phyloP scores from a whole-genome alignment of 2,888 invertebrate species.

The Bruchidius siliquastri region DNA sequence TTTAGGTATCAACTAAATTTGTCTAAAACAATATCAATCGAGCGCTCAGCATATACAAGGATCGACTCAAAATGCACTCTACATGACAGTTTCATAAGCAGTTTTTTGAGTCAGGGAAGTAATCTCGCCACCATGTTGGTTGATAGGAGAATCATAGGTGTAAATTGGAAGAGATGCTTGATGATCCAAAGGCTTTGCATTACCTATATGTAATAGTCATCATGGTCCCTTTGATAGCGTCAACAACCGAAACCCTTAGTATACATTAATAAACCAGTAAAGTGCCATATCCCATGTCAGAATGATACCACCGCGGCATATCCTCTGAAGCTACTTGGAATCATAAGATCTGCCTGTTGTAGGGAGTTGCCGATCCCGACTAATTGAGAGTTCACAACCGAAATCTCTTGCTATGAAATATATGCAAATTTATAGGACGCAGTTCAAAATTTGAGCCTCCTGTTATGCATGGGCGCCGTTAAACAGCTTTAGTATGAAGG shows the following conservation, averaged over 20 bases:
- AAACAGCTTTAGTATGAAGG: not conserved
- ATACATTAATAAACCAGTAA: not conserved
- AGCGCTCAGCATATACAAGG: too few species aligned
- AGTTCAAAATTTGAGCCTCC: not conserved
- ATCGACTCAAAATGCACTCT: too few species aligned
- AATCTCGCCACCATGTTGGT: too few species aligned
- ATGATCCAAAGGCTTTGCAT: too few species aligned
- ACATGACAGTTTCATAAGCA: too few species aligned
- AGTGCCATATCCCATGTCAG: not conserved
- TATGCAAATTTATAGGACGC: not conserved
- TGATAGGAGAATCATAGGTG: too few species aligned
- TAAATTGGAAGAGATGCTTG: too few species aligned
- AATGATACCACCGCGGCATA: not conserved
- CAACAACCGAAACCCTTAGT: not conserved
- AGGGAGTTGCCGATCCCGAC: not conserved
- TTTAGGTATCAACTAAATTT: too few species aligned
- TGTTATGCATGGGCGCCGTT: not conserved
- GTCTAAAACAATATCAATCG: too few species aligned
- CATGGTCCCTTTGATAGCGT: too few species aligned
- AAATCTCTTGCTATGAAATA: not conserved
- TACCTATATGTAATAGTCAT: too few species aligned
- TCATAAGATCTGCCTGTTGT: not conserved
- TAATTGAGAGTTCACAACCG: not conserved
- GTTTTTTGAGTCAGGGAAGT: too few species aligned
- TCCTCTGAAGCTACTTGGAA: not conserved